These are phyloP conservation scores for Catagonus wagneri DNA, from an alignment of 2,113 vertebrate genomes.

Conservation along the genomic window DNA sequence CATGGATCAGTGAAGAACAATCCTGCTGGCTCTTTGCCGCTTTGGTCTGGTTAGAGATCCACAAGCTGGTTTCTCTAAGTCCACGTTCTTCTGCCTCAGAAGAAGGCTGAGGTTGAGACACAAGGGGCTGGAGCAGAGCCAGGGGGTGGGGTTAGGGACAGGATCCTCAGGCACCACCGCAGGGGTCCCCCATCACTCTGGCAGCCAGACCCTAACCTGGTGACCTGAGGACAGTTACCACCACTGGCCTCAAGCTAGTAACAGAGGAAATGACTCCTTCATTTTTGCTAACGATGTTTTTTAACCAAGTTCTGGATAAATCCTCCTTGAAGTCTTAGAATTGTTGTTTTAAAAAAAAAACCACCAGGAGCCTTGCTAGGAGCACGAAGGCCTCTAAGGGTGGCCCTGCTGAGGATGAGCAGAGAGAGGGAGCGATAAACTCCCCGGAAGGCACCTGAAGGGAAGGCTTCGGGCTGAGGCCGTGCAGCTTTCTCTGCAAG, in stretches of 20 bases:
- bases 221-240: neutral
- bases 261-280: neutral
- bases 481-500: neutral
- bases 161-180: neutral
- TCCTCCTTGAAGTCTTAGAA: neutral
- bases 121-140: neutral
- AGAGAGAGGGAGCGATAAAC: neutral
- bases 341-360: neutral
- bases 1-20: neutral
- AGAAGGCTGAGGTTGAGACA: neutral
- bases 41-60: neutral
- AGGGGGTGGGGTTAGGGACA: neutral
- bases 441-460: neutral
- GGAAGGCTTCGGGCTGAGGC: neutral
- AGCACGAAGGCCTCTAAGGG: fast-evolving
- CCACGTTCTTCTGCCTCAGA: neutral
- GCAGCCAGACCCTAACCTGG: neutral
- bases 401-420: neutral
- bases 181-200: neutral
- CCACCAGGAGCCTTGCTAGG: fast-evolving
- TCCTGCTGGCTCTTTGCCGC: neutral
- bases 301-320: neutral
- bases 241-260: neutral
- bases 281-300: neutral
- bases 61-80: neutral